Conservation (phyloP, 2,888 invertebrate genomes). For the Embidobia sp. region DNA sequence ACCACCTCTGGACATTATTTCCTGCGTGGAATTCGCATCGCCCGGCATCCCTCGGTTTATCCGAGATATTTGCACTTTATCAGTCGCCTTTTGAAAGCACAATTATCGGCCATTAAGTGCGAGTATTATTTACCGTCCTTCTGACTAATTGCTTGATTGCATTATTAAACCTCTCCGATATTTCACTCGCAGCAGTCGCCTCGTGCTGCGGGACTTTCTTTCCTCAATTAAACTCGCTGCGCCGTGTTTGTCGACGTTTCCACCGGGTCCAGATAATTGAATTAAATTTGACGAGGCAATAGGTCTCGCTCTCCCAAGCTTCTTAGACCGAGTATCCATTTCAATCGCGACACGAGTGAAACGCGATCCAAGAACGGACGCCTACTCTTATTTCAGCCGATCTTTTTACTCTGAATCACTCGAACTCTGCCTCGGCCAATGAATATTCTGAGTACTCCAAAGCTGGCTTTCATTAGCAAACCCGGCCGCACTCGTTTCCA, state of each 20-base stretch:
- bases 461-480: constrained; percentile 38
- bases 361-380: constrained; percentile 70
- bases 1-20: constrained; percentile 40
- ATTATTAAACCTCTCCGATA: constrained; percentile 31
- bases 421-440: constrained; percentile 39
- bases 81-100: constrained; percentile 16
- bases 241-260: neutral
- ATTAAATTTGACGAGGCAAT: constrained; percentile 9
- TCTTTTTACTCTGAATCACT: constrained; percentile 34
- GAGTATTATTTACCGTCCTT: constrained; percentile 18
- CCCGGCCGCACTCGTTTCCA: neutral
- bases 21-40: constrained; percentile 23
- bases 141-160: constrained; percentile 46
- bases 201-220: too few species aligned
- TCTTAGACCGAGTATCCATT: constrained; percentile 75
- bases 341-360: constrained; percentile 74
- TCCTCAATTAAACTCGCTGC: too few species aligned
- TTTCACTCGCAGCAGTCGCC: constrained; percentile 18
- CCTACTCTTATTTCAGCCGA: constrained; percentile 33
- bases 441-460: too few species aligned
- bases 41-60: constrained; percentile 30
- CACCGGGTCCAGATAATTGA: constrained; percentile 73
- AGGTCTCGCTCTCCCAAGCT: constrained; percentile 65
- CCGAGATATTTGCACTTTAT: constrained; percentile 34
- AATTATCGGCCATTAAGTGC: constrained; percentile 45